A percentile compares a stretch with the other conserved stretches of the same genome.
phyloP scores from a whole-genome alignment of 2,797 vertebrate species.

The Hydrocynus forskahlii region DNA sequence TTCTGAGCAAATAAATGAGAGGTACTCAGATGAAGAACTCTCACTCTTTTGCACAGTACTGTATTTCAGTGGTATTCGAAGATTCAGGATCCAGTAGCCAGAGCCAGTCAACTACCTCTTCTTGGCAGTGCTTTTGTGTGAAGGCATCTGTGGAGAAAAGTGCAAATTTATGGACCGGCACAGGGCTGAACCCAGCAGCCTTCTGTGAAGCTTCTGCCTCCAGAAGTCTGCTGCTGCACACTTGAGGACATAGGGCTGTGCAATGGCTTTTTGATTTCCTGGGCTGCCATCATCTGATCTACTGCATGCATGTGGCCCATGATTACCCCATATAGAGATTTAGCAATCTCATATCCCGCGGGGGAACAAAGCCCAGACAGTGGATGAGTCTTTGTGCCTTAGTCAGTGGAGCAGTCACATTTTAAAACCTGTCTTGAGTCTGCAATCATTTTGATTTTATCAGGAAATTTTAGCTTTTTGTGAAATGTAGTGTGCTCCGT shows the following conservation, averaged over 20 bases:
- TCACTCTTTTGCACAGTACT: no score
- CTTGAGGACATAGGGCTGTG: slow-evolving; percentile 35
- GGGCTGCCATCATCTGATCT: slow-evolving; percentile 64
- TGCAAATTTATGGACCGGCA: slow-evolving; percentile 67
- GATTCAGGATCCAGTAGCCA: slow-evolving; percentile 11
- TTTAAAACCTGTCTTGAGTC: slow-evolving; percentile 64
- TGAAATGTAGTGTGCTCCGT: background rate
- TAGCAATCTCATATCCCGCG: slow-evolving; percentile 60
- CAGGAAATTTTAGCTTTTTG: slow-evolving; percentile 47
- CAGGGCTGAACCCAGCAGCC: slow-evolving; percentile 54
- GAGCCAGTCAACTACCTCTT: slow-evolving; percentile 65
- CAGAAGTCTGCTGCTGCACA: slow-evolving; percentile 31
- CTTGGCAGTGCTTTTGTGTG: slow-evolving; percentile 52
- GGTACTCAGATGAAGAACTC: no score
- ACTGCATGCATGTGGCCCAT: slow-evolving; percentile 58
- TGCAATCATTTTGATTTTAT: slow-evolving; percentile 46
- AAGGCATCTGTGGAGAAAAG: slow-evolving; percentile 53
- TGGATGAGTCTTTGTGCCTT: slow-evolving; percentile 52
- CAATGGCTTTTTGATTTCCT: slow-evolving; percentile 33
- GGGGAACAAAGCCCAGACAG: slow-evolving; percentile 48
- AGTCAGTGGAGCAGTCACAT: slow-evolving; percentile 60
- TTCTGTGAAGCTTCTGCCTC: slow-evolving; percentile 50
- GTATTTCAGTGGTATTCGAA: background rate
- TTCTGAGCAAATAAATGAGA: no score
- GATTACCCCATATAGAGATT: slow-evolving; percentile 66